phyloP scores from a whole-genome alignment of 1,140 invertebrate genomes.

The Pissodes strobi region DNA sequence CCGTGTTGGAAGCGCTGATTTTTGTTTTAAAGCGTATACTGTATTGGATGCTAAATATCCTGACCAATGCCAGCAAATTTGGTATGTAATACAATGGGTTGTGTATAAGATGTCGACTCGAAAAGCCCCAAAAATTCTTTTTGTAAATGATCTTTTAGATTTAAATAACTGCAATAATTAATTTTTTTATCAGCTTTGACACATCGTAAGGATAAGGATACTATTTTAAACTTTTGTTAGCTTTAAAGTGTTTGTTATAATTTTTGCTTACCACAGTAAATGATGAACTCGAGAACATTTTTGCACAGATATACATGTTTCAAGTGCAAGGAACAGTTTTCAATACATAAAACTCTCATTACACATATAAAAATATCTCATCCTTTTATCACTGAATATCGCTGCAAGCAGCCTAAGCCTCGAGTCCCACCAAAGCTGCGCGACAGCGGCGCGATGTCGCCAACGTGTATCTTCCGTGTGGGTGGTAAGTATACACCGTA shows the following conservation, averaged over 20 bases:
- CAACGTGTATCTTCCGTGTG: too few species aligned
- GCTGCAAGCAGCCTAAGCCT: constrained; percentile 2
- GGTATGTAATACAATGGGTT: constrained; percentile 6
- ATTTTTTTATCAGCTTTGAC: too few species aligned
- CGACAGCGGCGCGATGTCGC: too few species aligned
- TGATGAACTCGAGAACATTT: not conserved
- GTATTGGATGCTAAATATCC: constrained; percentile 5
- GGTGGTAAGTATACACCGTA: too few species aligned
- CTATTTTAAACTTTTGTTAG: too few species aligned
- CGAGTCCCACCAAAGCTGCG: too few species aligned
- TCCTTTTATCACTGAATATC: constrained; percentile 5
- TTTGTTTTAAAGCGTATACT: too few species aligned
- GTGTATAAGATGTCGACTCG: not conserved
- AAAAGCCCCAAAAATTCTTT: not conserved
- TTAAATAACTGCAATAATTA: not conserved
- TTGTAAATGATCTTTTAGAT: not conserved
- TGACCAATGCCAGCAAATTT: too few species aligned
- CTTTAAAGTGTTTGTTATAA: not conserved
- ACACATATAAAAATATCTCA: constrained; percentile 6
- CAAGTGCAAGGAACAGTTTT: not conserved
- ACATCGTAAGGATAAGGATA: too few species aligned
- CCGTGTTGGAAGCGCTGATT: constrained; percentile 1
- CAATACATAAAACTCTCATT: constrained; percentile 5
- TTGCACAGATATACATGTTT: constrained; percentile 5
- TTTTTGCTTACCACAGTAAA: not conserved